Base-by-base conservation (phyloP, 1,140 invertebrate genomes). In the Saccostrea cuccullata region DNA sequence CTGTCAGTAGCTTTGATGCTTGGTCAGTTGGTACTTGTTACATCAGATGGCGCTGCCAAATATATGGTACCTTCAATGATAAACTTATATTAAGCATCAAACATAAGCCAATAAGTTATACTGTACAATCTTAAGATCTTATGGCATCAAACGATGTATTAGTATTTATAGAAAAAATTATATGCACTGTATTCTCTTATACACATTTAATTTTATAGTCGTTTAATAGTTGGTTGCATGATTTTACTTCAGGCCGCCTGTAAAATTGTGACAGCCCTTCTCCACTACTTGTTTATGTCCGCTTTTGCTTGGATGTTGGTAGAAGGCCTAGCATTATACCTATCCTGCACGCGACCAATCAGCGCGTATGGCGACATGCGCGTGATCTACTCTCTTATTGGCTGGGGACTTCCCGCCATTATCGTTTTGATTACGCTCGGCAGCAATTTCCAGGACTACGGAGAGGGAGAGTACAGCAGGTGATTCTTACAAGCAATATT, bases 301-400 rank as follows among this genome's bases (percentile, higher is more conserved):
- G 97, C 98, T 55, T 99, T 99, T 95, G 97, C 97, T 77, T 99
- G 98, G 98, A 99, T 99, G 97, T 98, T 98, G 94, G 96, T 98
- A 90, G 91, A 96, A 97, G 98, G 94, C 6, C 87, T 95, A 20
- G 98, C 98, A 94, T 95, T 98, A 15, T 98, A 98, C 36, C 86
- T 91, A 0, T 91, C 89, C 85, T 93, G 92, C 82, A 91, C 91
- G 11, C 88, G 90, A 36, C 90, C 91, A n/a, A 88, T 92, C 40
- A 88, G 89, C 60, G 90, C 90, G 58, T 88, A 90, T 26, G 86
- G 88, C 5, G 89, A 92, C 86, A 91, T 90, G 89, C 89, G 90
- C 47, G 23, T 90, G 86, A 91, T 90, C 60, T 92, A 92, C 84
- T 86, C 88, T 64, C 64, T 91, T 12, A 58, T 92, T 47, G 92